Base-by-base conservation (phyloP, 2,113 vertebrate genomes). In the Columba janthina region DNA sequence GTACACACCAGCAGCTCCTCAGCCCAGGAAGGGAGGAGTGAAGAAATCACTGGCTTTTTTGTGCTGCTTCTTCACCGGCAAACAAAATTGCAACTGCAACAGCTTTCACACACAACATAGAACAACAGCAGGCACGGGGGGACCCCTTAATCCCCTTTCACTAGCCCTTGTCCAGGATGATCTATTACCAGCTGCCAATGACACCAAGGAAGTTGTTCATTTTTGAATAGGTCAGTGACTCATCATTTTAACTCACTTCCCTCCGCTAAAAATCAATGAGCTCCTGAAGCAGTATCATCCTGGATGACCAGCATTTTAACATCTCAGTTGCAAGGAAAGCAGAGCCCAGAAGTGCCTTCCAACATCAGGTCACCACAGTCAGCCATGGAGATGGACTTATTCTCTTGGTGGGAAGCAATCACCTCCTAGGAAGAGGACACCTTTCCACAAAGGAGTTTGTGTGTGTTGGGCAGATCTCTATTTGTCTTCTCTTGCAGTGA, bases 191-290 rank as follows among this genome's bases (percentile, higher is more conserved):
- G 38, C 57, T 81, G 61, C 66, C 84, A 84, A 84, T 36, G 44
- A 61, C 57, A 54, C 71, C 4, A 28, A 77, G 69, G 26, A 88
- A 76, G 72, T 53, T 84, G 79, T 24, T 96, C 86, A 60, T 94
- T 94, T 86, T 78, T 9, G 0, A 93, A 71, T 16, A 91, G 87
- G 89, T 95, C 93, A 94, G 57, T 48, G 61, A 85, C 72, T 95
- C 90, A 80, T 83, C 78, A 67, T 64, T 94, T 96, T 88, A 96
- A 97, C 71, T 91, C 85, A 46, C 78, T 93, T 96, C 34, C 22
- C 67, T 88, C 46, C 0, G 0, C 62, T 91, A 69, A 89, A 94
- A 96, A 89, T 90, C 87, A 89, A 91, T 85, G 74, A 95, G 79
- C 69, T 95, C 64, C 72, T 90, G 79, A 56, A 94, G 92, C 46